Conservation (phyloP, 2,113 vertebrate genomes). For the Strix uralensis region DNA sequence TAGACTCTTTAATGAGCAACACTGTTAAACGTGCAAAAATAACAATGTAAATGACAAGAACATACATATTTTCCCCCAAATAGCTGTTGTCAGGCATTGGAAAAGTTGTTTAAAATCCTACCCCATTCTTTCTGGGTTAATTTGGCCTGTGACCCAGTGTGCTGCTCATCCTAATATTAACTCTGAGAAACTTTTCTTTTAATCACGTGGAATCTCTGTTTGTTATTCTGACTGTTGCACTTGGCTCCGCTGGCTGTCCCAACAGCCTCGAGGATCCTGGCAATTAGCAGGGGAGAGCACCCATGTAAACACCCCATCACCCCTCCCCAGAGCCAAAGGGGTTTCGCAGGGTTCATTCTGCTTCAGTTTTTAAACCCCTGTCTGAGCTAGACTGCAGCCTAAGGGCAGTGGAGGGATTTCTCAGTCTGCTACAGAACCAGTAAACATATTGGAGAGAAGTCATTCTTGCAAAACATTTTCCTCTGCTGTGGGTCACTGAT, state of each 20-base stretch:
- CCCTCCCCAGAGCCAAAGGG: neutral
- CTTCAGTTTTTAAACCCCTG: neutral
- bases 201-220: constrained; percentile 12
- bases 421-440: neutral
- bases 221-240: constrained; percentile 16
- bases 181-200: constrained; percentile 45
- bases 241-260: neutral
- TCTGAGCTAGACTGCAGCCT: neutral
- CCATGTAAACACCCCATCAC: neutral
- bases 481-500: neutral
- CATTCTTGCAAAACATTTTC: fast-evolving
- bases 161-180: constrained; percentile 35
- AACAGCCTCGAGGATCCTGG: neutral
- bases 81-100: neutral
- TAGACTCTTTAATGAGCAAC: neutral
- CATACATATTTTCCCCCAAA: neutral
- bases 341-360: neutral
- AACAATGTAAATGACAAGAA: neutral
- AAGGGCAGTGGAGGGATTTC: neutral
- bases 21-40: neutral
- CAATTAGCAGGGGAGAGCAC: neutral
- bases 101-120: neutral
- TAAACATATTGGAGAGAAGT: neutral
- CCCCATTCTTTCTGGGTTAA: neutral
- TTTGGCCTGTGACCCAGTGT: neutral